Base-by-base conservation (phyloP, 1,140 invertebrate genomes). In the Saccostrea cuccullata region DNA sequence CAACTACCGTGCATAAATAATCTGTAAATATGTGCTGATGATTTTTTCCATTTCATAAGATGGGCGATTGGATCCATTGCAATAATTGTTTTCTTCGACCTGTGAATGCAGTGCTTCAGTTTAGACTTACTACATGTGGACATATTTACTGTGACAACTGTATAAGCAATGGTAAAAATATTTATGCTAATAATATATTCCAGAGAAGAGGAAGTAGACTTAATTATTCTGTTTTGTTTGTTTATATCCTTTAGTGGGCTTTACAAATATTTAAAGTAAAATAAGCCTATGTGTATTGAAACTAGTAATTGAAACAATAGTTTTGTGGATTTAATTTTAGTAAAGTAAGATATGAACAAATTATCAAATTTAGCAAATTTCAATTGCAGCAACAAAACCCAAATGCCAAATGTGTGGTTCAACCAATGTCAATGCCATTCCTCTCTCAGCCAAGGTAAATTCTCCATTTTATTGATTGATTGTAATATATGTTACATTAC, bases 351-450 rank as follows among this genome's bases (percentile, higher is more conserved):
- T 36, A 36, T 47, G 47, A 47, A 47, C 47, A 47, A 47, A 47
- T 47, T 47, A 47, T 47, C 6, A 47, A 47, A 47, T 47, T 36
- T 8, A 47, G 47, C 6, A 47, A 47, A 47, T 67, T 23, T 67
- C 8, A 67, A n/a, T 77, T 77, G 8, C 26, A 77, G 70, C 70
- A 77, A 77, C 70, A 77, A 77, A 77, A 26, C 26, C 70, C 30
- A 77, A 77, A 77, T 77, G 70, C 15, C 70, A 77, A 26, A 77
- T 77, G 70, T 77, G 70, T 77, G 70, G 70, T 9, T 77, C 70
- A 26, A 77, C 70, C 70, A 77, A 77, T 77, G 70, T 77, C 26
- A 77, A 77, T 77, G 70, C 26, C 26, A 77, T 77, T 77, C 70
- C 26, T 30, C 70, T 77, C 0, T 77, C 70, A 30, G 70, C 70